Evolutionary conservation across 1,140 invertebrate genomes (phyloP).

Genomic region (Colletes latitarsis): DNA sequence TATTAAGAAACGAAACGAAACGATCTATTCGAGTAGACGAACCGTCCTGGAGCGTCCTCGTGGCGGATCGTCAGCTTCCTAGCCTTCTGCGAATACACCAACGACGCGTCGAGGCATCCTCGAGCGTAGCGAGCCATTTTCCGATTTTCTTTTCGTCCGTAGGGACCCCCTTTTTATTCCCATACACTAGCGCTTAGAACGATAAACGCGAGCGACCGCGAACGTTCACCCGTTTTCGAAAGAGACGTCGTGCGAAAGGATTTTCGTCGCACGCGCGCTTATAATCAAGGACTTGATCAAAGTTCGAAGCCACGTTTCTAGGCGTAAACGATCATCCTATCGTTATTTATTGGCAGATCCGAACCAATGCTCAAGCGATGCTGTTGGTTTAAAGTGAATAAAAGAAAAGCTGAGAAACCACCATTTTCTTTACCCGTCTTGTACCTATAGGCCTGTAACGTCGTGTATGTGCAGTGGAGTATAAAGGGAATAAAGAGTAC

Average conservation of each 20-base stretch:
- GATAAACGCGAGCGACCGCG: neutral
- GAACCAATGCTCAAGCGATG: slow-evolving; percentile 67
- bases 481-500: slow-evolving; percentile 61
- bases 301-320: slow-evolving; percentile 22
- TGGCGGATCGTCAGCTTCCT: slow-evolving; percentile 8
- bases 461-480: slow-evolving; percentile 63
- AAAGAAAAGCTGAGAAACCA: slow-evolving; percentile 60
- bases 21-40: neutral
- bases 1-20: neutral
- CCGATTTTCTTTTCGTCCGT: neutral
- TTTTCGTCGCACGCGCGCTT: neutral
- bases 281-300: neutral
- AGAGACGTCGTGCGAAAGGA: slow-evolving; percentile 1
- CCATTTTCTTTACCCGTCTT: slow-evolving; percentile 64
- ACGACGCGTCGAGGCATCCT: neutral
- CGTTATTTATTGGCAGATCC: slow-evolving; percentile 63
- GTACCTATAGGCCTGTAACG: slow-evolving; percentile 67
- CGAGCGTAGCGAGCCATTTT: neutral
- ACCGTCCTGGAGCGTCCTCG: slow-evolving; percentile 5
- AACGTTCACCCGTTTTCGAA: neutral
- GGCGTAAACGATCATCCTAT: slow-evolving; percentile 44
- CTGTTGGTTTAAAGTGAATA: slow-evolving; percentile 68
- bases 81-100: neutral
- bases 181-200: neutral
- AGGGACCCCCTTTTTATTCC: neutral